Percentiles rank a stretch among this genome's conserved stretches.
Evolutionary conservation across 2,113 vertebrate genomes (phyloP).

Genomic region (Laterallus jamaicensis): DNA sequence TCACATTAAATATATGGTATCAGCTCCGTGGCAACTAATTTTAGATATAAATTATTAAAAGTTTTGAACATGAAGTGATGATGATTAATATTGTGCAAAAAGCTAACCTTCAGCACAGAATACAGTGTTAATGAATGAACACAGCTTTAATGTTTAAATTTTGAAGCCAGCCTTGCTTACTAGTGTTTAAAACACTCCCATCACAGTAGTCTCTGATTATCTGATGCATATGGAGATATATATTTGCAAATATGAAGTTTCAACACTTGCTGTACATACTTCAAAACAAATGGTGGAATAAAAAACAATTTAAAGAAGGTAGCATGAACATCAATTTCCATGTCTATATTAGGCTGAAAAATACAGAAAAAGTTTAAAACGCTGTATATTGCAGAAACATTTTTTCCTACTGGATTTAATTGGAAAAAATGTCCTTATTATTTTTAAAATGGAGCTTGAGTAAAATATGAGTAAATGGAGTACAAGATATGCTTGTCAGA

Average conservation of each 20-base stretch:
- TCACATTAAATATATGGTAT: not conserved
- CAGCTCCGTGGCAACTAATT: not conserved
- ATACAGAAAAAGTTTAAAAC: not conserved
- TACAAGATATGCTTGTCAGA: not conserved
- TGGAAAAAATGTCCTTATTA: not conserved
- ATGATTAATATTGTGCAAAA: not conserved
- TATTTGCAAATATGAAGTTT: not conserved
- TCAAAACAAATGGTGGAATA: not conserved
- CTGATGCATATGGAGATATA: not conserved
- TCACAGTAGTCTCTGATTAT: not conserved
- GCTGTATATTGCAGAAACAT: not conserved
- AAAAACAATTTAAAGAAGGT: not conserved
- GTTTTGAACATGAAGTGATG: not conserved
- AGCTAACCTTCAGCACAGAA: not conserved
- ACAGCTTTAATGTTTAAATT: not conserved
- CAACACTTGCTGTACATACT: not conserved
- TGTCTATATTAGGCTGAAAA: not conserved
- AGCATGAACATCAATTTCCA: not conserved
- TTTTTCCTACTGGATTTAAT: not conserved
- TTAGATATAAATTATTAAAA: not conserved
- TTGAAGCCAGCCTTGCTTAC: not conserved
- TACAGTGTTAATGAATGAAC: not conserved
- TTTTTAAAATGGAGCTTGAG: not conserved
- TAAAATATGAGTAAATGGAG: not conserved
- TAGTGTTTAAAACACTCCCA: not conserved